Evolutionary conservation across 2,797 vertebrate genomes (phyloP).

Genomic region (Harpagifer antarcticus): DNA sequence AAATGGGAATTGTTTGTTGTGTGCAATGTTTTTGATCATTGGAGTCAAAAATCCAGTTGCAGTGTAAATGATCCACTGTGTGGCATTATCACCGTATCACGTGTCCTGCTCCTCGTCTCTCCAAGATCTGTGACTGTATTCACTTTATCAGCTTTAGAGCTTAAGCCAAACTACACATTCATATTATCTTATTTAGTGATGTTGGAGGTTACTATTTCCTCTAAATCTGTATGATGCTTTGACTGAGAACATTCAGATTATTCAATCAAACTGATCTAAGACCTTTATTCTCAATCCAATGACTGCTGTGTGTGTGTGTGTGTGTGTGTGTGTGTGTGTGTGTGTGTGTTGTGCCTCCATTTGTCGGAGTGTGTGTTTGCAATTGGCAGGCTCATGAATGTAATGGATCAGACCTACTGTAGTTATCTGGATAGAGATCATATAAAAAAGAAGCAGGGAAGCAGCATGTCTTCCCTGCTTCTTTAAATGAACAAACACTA

Average conservation of each 20-base stretch:
- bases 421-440: conserved; percentile 52
- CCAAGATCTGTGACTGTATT: conserved; percentile 7
- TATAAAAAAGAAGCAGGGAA: conserved; percentile 54
- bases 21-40: conserved; percentile 4
- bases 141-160: not conserved
- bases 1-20: conserved; percentile 32
- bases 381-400: conserved; percentile 13
- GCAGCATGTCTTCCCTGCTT: conserved; percentile 24
- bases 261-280: not conserved
- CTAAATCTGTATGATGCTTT: conserved; percentile 5
- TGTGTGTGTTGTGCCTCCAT: not conserved
- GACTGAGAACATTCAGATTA: not conserved
- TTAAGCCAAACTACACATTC: not conserved
- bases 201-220: not conserved
- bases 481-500: conserved; percentile 40
- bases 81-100: not conserved
- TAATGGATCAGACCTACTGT: conserved; percentile 35
- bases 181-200: conserved; percentile 13
- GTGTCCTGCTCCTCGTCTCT: not conserved
- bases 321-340: conserved; percentile 14
- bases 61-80: conserved; percentile 5
- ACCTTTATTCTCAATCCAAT: conserved; percentile 3
- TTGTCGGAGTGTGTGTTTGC: conserved; percentile 17
- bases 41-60: conserved; percentile 3
- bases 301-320: conserved; percentile 10